Evolutionary conservation across 2,113 vertebrate species (phyloP).

Genomic region (Sceloporus undulatus): DNA sequence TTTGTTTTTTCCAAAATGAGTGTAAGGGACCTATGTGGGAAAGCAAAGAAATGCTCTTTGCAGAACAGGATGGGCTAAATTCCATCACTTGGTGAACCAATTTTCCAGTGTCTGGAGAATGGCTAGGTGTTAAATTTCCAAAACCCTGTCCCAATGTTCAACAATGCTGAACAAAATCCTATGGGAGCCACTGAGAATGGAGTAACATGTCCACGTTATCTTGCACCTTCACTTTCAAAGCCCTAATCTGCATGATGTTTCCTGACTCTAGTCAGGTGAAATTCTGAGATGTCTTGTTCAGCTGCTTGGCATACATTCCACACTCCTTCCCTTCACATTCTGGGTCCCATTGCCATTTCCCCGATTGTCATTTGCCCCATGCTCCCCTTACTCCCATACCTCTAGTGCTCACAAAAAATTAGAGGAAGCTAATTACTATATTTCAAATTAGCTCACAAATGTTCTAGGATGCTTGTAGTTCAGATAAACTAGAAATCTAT

Average conservation of each 20-base stretch:
- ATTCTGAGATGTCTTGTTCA: not conserved
- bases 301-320: not conserved
- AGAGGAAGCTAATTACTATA: not conserved
- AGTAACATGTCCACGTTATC: not conserved
- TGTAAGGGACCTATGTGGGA: not conserved
- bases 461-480: not conserved
- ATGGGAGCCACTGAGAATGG: not conserved
- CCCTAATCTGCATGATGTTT: not conserved
- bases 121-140: not conserved
- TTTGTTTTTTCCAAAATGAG: not conserved
- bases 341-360: no score
- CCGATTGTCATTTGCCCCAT: not conserved
- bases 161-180: no score
- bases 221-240: not conserved
- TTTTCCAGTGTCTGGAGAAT: not conserved
- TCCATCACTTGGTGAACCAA: not conserved
- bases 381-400: not conserved
- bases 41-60: not conserved
- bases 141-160: not conserved
- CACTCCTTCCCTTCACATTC: no score
- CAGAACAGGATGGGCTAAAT: not conserved
- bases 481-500: slow-evolving; percentile 21
- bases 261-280: not conserved
- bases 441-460: not conserved
- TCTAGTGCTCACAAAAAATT: not conserved